These are phyloP conservation scores for Chymomyza fuscimana DNA, from an alignment of 2,888 invertebrate genomes.

Conservation along the genomic window DNA sequence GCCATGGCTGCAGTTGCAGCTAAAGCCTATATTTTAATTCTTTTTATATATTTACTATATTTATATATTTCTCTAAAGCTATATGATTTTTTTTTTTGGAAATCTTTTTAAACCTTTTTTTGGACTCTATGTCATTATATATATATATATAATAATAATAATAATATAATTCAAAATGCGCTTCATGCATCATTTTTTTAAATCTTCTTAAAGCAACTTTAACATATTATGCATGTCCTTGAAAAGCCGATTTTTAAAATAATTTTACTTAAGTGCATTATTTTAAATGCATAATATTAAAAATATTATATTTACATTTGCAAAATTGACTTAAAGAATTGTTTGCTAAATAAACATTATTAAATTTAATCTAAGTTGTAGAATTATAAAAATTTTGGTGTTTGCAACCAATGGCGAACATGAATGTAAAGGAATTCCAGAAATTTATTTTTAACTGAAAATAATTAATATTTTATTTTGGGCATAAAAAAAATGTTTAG, in stretches of 20 bases:
- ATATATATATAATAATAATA: not conserved
- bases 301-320: not conserved
- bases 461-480: not conserved
- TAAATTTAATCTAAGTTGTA: too few species aligned
- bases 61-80: conserved; percentile 6
- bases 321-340: too few species aligned
- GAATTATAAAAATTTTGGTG: too few species aligned
- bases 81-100: not conserved
- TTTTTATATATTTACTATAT: conserved; percentile 8
- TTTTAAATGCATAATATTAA: not conserved
- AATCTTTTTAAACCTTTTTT: not conserved
- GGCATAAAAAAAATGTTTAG: not conserved
- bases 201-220: too few species aligned
- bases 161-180: not conserved
- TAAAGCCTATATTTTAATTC: conserved; percentile 26
- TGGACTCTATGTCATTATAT: too few species aligned
- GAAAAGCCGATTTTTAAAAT: not conserved
- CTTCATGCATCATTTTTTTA: too few species aligned
- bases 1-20: not conserved
- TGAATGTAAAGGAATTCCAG: too few species aligned
- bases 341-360: too few species aligned
- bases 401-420: too few species aligned
- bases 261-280: not conserved
- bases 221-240: too few species aligned
- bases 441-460: too few species aligned